A percentile compares a stretch with the other conserved stretches of the same genome.
Conservation (phyloP, 2,797 vertebrate genomes). For the Lates japonicus region DNA sequence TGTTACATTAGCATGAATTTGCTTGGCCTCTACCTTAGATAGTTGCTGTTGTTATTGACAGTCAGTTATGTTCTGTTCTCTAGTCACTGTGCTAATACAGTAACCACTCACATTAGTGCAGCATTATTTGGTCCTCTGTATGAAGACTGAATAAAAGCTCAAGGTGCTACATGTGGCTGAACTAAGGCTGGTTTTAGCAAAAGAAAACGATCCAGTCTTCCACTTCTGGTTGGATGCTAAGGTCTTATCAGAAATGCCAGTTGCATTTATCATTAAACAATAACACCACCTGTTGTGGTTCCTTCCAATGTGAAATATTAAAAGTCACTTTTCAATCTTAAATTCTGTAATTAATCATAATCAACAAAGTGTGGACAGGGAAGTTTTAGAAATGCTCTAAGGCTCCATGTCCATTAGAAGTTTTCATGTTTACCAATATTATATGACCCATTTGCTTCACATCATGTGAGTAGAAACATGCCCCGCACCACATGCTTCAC, state of each 20-base stretch:
- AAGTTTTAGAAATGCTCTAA: not conserved
- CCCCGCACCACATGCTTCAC: constrained; percentile 1
- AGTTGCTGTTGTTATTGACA: constrained; percentile 39
- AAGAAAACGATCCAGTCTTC: not conserved
- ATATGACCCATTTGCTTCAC: not conserved
- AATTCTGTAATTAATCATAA: not conserved
- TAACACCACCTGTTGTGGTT: too few species aligned
- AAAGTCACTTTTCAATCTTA: not conserved
- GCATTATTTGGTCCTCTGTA: constrained; percentile 6
- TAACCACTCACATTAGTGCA: not conserved
- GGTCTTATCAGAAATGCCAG: not conserved
- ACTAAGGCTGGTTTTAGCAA: not conserved
- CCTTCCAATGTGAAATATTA: not conserved
- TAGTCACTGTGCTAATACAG: constrained; percentile 16
- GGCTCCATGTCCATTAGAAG: not conserved
- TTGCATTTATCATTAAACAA: not conserved
- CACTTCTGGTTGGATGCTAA: too few species aligned
- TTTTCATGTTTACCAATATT: constrained; percentile 12
- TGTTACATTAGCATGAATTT: constrained; percentile 42
- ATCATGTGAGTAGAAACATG: constrained; percentile 3
- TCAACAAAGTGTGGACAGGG: not conserved
- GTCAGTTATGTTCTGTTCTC: constrained; percentile 32
- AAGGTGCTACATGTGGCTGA: not conserved
- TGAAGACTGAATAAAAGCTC: constrained; percentile 16
- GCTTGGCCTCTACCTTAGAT: constrained; percentile 10